Evolutionary conservation across 2,797 vertebrate species (phyloP).

Genomic region (Sebastiscus tertius): DNA sequence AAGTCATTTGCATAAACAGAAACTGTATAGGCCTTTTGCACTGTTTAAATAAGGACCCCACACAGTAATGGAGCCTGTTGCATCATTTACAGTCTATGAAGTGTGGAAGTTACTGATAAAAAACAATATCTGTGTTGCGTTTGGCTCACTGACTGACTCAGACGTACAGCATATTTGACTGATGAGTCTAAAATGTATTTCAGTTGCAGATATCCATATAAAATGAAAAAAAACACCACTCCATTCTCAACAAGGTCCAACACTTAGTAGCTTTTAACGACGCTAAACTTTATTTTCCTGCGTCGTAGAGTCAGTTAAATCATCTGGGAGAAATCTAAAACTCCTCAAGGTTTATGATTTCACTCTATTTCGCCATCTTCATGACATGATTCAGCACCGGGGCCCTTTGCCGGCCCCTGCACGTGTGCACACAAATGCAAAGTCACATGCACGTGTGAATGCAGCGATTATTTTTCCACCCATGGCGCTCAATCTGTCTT

Average conservation of each 20-base stretch:
- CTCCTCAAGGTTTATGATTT: conserved; percentile 23
- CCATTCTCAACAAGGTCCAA: background rate
- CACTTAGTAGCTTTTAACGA: background rate
- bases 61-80: conserved; percentile 1
- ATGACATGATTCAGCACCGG: background rate
- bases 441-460: conserved; percentile 16
- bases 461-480: conserved; percentile 24
- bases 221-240: background rate
- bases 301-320: background rate
- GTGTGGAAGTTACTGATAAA: background rate
- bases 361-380: conserved; percentile 16
- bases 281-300: background rate
- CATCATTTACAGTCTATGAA: conserved; percentile 8
- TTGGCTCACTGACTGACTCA: background rate
- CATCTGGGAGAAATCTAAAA: conserved; percentile 26
- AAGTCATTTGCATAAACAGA: background rate
- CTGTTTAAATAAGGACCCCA: conserved; percentile 23
- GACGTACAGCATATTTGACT: background rate
- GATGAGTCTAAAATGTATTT: background rate
- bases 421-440: conserved; percentile 26
- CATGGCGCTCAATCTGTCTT: conserved; percentile 4
- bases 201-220: background rate
- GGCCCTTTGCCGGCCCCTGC: conserved; percentile 3
- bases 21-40: background rate
- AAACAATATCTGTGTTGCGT: conserved; percentile 3